A percentile compares a stretch with the other conserved stretches of the same genome.
Evolutionary conservation across 1,140 invertebrate species (phyloP).

Genomic region (Tetragnatha versicolor): DNA sequence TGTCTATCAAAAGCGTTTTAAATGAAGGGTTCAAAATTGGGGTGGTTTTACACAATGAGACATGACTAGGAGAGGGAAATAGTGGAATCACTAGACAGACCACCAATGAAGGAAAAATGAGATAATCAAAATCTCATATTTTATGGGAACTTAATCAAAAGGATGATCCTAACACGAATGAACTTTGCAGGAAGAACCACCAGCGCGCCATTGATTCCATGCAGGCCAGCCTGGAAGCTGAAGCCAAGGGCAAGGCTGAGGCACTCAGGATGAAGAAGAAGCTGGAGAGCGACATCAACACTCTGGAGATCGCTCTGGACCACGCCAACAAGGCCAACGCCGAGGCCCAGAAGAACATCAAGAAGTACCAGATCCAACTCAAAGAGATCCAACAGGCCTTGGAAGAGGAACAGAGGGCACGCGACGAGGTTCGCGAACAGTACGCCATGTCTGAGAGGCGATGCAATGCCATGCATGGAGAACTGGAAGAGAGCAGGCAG

Average conservation of each 20-base stretch:
- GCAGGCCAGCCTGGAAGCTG: conserved; percentile 98
- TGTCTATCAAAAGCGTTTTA: no score
- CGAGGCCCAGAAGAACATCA: conserved; percentile 99
- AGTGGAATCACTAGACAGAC: no score
- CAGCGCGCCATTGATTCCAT: conserved; percentile 98
- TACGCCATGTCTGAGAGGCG: conserved; percentile 95
- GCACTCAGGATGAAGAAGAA: conserved; percentile 99
- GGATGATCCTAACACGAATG: no score
- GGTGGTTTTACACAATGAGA: no score
- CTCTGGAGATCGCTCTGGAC: conserved; percentile 97
- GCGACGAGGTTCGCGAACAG: conserved; percentile 96
- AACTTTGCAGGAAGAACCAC: conserved; percentile 92
- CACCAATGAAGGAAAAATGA: no score
- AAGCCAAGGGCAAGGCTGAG: conserved; percentile 99
- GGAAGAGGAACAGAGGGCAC: conserved; percentile 96
- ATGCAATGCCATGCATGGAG: conserved; percentile 92
- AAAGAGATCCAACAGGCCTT: conserved; percentile 93
- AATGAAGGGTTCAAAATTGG: no score
- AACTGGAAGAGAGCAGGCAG: conserved; percentile 94
- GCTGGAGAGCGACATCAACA: conserved; percentile 98
- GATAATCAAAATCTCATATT: no score
- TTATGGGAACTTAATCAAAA: no score
- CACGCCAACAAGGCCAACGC: conserved; percentile 98
- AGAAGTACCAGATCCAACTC: conserved; percentile 94
- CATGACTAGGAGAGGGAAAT: no score